These are phyloP conservation scores for Phasianus colchicus DNA, from an alignment of 2,113 vertebrate genomes.

Conservation along the genomic window DNA sequence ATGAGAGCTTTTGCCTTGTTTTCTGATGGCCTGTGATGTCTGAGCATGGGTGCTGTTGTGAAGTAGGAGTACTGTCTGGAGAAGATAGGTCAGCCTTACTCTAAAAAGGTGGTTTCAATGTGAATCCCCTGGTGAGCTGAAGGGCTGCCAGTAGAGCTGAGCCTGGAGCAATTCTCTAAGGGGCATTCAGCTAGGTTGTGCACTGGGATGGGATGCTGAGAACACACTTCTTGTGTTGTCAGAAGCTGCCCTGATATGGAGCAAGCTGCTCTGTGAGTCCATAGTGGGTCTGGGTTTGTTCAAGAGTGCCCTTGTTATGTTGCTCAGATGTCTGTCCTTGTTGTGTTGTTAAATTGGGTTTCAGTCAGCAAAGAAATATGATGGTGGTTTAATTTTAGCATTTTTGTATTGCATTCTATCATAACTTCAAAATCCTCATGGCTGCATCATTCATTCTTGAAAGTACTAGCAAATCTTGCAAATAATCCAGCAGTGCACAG, in stretches of 20 bases:
- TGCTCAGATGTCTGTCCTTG: background rate
- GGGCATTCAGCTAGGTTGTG: background rate
- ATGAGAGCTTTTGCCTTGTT: background rate
- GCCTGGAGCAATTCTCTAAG: background rate
- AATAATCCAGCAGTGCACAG: conserved; percentile 6
- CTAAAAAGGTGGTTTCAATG: background rate
- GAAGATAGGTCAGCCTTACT: background rate
- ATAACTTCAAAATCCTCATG: background rate
- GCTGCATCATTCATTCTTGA: conserved; percentile 2
- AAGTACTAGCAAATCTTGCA: conserved; percentile 45
- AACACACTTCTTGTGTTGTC: background rate
- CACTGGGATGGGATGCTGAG: fast-evolving
- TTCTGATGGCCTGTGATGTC: background rate
- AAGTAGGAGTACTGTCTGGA: background rate
- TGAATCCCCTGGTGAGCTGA: background rate
- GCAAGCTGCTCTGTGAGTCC: background rate
- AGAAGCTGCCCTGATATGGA: background rate
- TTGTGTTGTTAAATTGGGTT: background rate
- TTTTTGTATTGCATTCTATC: conserved; percentile 36
- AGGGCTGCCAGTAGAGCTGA: background rate
- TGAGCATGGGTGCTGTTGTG: background rate
- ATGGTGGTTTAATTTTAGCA: conserved; percentile 5
- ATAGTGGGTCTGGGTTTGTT: background rate
- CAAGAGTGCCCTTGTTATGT: background rate
- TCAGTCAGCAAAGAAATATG: background rate